Percentiles rank a stretch among this genome's conserved stretches.
phyloP scores from a whole-genome alignment of 2,888 invertebrate genomes.

The Pheosia tremula region DNA sequence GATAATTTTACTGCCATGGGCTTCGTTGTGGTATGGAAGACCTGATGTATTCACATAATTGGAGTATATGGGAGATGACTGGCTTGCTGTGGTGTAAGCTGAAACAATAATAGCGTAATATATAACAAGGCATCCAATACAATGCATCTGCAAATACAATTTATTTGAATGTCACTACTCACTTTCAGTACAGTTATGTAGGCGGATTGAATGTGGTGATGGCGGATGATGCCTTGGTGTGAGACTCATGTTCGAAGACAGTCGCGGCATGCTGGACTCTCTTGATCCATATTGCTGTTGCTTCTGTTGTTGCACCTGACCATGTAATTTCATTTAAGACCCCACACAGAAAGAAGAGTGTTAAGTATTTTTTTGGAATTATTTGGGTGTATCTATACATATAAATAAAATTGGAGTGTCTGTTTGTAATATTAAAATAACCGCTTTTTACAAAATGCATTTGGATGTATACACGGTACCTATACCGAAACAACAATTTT shows the following conservation, averaged over 20 bases:
- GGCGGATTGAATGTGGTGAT: conserved; percentile 70
- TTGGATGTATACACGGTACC: too few species aligned
- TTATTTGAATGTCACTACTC: conserved; percentile 38
- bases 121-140: background rate
- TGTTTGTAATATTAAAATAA: too few species aligned
- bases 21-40: conserved; percentile 84
- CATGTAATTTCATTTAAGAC: too few species aligned
- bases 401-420: too few species aligned
- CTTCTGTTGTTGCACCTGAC: conserved; percentile 77
- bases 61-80: conserved; percentile 78
- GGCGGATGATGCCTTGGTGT: conserved; percentile 72
- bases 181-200: conserved; percentile 75
- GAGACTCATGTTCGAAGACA: conserved; percentile 74
- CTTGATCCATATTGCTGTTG: conserved; percentile 78
- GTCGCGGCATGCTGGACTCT: conserved; percentile 73
- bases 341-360: too few species aligned
- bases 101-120: conserved; percentile 39
- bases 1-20: conserved; percentile 82
- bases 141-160: background rate
- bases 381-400: too few species aligned
- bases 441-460: too few species aligned
- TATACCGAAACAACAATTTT: too few species aligned
- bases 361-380: too few species aligned
- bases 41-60: conserved; percentile 80
- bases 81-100: conserved; percentile 73